Evolutionary conservation across 2,888 invertebrate species (phyloP).

Genomic region (Meteorus colon): DNA sequence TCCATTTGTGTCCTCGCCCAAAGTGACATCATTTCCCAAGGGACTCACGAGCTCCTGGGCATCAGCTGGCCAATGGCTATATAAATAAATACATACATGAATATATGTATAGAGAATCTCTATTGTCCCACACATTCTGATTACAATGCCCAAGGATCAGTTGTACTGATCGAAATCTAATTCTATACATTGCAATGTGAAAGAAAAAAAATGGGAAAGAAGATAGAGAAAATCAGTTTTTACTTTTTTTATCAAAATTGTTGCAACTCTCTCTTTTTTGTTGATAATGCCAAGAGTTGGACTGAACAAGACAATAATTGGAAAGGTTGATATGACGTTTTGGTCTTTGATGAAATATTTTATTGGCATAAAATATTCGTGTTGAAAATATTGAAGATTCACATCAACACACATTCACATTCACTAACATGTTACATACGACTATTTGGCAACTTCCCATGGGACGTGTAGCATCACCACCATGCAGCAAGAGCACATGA

Average conservation of each 20-base stretch:
- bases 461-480: constrained; percentile 67
- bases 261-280: too few species aligned
- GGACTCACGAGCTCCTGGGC: constrained; percentile 53
- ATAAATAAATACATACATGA: constrained; percentile 20
- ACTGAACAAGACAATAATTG: too few species aligned
- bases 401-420: constrained; percentile 30
- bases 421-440: constrained; percentile 48
- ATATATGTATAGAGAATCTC: constrained; percentile 39
- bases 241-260: neutral
- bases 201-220: neutral
- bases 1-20: constrained; percentile 69
- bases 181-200: neutral
- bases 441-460: constrained; percentile 55
- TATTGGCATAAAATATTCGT: constrained; percentile 1
- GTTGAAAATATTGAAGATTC: neutral
- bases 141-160: constrained; percentile 7
- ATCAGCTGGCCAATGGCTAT: constrained; percentile 46
- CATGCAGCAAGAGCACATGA: constrained; percentile 64
- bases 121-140: constrained; percentile 5
- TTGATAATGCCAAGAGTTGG: too few species aligned
- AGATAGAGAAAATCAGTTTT: neutral
- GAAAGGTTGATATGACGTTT: neutral
- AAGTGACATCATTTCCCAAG: constrained; percentile 72
- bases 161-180: constrained; percentile 15
- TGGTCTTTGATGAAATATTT: neutral